phyloP scores from a whole-genome alignment of 2,888 invertebrate genomes.

The Mesochorus sp. region DNA sequence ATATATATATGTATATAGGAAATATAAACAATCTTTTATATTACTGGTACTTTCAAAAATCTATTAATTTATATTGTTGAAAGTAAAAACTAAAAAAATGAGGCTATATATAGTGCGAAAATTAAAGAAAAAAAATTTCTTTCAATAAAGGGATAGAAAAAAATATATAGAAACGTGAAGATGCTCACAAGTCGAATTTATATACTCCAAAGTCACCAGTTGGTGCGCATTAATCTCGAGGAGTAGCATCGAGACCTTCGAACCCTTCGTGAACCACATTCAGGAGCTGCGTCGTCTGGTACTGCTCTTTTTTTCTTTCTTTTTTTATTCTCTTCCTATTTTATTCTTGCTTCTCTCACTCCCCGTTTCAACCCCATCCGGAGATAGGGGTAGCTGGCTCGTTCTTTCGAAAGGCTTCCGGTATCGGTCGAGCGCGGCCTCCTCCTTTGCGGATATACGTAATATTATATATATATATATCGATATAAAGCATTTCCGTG shows the following conservation, averaged over 20 bases:
- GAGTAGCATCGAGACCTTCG: slow-evolving; percentile 26
- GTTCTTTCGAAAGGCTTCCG: slow-evolving; percentile 56
- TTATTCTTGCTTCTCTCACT: too few relatives aligned
- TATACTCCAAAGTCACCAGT: slow-evolving; percentile 35
- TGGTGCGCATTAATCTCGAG: slow-evolving; percentile 45
- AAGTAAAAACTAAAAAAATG: background rate
- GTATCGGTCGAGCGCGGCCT: slow-evolving; percentile 42
- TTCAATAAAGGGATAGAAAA: slow-evolving; percentile 17
- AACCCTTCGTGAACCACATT: slow-evolving; percentile 25
- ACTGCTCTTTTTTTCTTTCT: slow-evolving; percentile 24
- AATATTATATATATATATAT: slow-evolving; percentile 14
- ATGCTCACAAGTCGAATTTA: slow-evolving; percentile 19
- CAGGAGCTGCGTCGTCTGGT: slow-evolving; percentile 17
- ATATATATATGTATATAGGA: too few relatives aligned
- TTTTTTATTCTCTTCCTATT: slow-evolving; percentile 1
- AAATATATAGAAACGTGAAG: background rate
- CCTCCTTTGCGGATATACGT: slow-evolving; percentile 1
- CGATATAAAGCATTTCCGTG: slow-evolving; percentile 33
- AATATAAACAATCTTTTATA: too few relatives aligned
- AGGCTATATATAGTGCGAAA: background rate
- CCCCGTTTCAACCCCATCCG: slow-evolving; percentile 19
- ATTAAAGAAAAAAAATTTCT: slow-evolving; percentile 9
- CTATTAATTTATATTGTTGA: background rate
- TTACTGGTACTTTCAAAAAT: too few relatives aligned
- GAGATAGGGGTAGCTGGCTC: slow-evolving; percentile 31